Conservation (phyloP, 2,888 invertebrate species). For the Ecdyonurus torrentis region DNA sequence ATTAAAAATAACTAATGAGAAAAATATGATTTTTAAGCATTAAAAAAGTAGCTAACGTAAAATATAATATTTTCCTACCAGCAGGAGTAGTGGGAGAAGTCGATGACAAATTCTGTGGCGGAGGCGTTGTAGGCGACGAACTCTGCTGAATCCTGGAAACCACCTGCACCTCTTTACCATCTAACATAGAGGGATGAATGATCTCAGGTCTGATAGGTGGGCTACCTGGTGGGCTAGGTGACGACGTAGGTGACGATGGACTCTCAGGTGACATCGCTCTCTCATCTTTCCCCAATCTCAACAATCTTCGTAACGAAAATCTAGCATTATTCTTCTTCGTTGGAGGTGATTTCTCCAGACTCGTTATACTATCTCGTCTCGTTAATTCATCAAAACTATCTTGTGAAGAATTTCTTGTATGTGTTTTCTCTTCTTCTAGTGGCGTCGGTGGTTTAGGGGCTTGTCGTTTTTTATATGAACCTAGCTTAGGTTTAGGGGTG, state of each 20-base stretch:
- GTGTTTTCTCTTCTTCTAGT: slow-evolving; percentile 1
- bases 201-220: slow-evolving; percentile 59
- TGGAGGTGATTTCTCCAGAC: slow-evolving; percentile 19
- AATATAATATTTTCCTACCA: too few species aligned
- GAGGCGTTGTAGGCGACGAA: background rate
- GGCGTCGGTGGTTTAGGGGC: slow-evolving; percentile 9
- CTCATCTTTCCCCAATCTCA: slow-evolving; percentile 63
- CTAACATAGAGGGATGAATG: slow-evolving; percentile 74
- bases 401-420: background rate
- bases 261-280: slow-evolving; percentile 22
- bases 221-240: slow-evolving; percentile 36
- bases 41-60: too few species aligned
- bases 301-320: slow-evolving; percentile 67
- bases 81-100: too few species aligned
- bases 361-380: background rate
- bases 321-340: slow-evolving; percentile 33
- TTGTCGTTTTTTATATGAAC: slow-evolving; percentile 5
- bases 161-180: slow-evolving; percentile 65
- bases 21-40: too few species aligned
- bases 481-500: background rate
- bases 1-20: background rate
- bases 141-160: slow-evolving; percentile 28
- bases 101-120: too few species aligned
- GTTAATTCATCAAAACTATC: background rate
- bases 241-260: background rate